Evolutionary conservation across 2,888 invertebrate genomes (phyloP).

Genomic region (Hydrotaea diabolus): DNA sequence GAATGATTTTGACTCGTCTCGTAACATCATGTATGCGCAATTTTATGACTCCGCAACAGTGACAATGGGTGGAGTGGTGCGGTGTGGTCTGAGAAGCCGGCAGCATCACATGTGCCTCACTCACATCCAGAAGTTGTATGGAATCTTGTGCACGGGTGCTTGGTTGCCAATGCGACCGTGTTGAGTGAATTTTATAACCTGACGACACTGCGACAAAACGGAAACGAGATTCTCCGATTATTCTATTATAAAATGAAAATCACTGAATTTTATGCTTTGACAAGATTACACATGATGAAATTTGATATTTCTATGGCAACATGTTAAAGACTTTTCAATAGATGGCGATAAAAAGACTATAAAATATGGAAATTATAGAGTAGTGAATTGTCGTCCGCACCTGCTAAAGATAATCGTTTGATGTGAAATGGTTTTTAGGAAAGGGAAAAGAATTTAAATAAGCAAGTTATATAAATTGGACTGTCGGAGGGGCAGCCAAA

Average conservation of each 20-base stretch:
- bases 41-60: slow-evolving; percentile 28
- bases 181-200: slow-evolving; percentile 8
- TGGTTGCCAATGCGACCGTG: neutral
- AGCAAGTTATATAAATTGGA: no score
- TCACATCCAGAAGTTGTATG: neutral
- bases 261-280: slow-evolving; percentile 8
- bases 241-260: slow-evolving; percentile 7
- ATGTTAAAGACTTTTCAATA: neutral
- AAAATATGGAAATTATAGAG: neutral
- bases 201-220: neutral
- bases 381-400: no score
- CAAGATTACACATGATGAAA: neutral
- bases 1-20: slow-evolving; percentile 17
- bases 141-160: neutral
- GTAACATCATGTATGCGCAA: slow-evolving; percentile 15
- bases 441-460: no score
- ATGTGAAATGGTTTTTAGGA: no score
- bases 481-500: no score
- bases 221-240: neutral
- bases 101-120: slow-evolving; percentile 4
- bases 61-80: no score
- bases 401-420: no score
- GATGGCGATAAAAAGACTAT: neutral
- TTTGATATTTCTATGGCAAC: neutral
- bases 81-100: neutral